These are phyloP conservation scores for Pionites leucogaster DNA, from an alignment of 2,113 vertebrate genomes.

Conservation along the genomic window DNA sequence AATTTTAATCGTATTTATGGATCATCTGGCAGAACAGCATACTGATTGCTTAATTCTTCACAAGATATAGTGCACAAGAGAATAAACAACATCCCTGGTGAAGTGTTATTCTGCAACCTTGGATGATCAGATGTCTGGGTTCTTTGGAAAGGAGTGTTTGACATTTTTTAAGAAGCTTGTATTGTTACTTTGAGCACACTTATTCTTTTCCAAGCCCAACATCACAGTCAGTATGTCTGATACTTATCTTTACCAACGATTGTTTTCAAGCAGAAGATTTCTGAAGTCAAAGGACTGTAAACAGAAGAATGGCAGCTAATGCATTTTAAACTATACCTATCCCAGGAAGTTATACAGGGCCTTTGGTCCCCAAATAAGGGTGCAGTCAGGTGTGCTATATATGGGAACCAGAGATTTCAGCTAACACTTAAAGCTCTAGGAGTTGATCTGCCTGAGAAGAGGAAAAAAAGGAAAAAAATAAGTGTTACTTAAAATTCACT, in stretches of 20 bases:
- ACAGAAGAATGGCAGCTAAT: not conserved
- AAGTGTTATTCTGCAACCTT: not conserved
- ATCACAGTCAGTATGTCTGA: not conserved
- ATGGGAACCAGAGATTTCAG: not conserved
- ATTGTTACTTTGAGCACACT: not conserved
- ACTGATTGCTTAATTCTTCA: too few species aligned
- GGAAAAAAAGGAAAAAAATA: not conserved
- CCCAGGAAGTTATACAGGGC: not conserved
- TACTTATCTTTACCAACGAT: not conserved
- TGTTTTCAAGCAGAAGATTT: not conserved
- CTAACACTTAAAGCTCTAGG: not conserved
- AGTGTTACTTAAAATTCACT: not conserved
- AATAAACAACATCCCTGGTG: not conserved
- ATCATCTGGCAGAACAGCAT: too few species aligned
- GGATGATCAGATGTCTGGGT: not conserved
- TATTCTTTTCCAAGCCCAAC: not conserved
- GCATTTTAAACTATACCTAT: not conserved
- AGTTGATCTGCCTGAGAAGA: not conserved
- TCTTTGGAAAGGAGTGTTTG: not conserved
- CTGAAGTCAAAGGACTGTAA: not conserved
- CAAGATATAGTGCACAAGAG: not conserved
- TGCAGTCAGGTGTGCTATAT: not conserved
- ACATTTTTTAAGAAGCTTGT: not conserved
- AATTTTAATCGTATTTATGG: too few species aligned
- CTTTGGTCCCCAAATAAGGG: not conserved